Conservation (phyloP, 2,797 vertebrate genomes). For the Emys orbicularis region DNA sequence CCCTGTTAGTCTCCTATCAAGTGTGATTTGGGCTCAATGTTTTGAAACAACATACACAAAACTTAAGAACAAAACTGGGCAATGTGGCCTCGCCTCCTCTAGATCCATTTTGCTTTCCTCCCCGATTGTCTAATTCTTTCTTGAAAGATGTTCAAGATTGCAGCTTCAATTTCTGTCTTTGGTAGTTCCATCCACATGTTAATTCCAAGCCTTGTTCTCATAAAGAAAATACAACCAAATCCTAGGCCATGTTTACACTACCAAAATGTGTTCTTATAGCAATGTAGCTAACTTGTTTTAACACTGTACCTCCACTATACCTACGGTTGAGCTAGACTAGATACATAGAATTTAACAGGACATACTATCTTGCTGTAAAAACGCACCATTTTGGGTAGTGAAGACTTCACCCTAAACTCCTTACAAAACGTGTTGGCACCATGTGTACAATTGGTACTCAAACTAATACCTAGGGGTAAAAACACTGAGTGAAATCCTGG, state of each 20-base stretch:
- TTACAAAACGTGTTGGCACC: not conserved
- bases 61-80: not conserved
- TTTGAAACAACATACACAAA: not conserved
- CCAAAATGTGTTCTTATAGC: not conserved
- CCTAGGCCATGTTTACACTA: not conserved
- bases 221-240: not conserved
- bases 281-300: not conserved
- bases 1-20: not conserved
- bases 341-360: not conserved
- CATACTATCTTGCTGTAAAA: not conserved
- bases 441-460: not conserved
- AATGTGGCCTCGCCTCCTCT: too few relatives aligned
- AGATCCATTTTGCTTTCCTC: not conserved
- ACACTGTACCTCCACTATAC: not conserved
- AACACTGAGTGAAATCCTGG: not conserved
- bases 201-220: not conserved
- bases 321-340: not conserved
- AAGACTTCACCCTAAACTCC: not conserved
- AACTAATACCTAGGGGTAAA: not conserved
- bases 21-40: not conserved
- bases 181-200: not conserved
- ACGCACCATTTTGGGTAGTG: not conserved
- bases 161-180: not conserved
- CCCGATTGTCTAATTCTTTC: not conserved
- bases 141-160: not conserved